Evolutionary conservation across 2,888 invertebrate species (phyloP), one percentile per base, ranked within the genome.

Genomic region (Agrochola lychnidis): DNA sequence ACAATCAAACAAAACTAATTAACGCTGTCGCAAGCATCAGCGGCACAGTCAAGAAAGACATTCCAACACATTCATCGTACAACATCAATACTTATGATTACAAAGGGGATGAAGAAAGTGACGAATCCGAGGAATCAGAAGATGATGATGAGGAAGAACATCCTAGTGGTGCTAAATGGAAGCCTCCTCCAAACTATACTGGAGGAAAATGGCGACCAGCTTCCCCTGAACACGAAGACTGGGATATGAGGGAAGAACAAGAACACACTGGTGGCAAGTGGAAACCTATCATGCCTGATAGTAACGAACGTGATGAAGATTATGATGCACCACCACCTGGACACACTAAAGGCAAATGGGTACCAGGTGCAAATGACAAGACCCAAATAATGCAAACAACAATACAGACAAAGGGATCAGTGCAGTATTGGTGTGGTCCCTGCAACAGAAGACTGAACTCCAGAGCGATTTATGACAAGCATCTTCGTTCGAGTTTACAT

Each of bases 291-390:
- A 91, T 94, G 84, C 86, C 90, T 16, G 94, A 94, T 42, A 85
- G 89, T 6, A 93, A 94, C 16, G 95, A 97, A 36, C 94, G 97
- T 45, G 96, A 96, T 30, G 96, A 97, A 73, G 95, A 97, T 89
- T 96, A 96, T 87, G 96, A 95, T 72, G 97, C 97, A 84, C 98
- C 98, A 3, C 98, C 98, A 0, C 97, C 98, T 5, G 97, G 97
- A 59, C 97, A 98, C 87, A 98, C 98, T 0, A 97, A 97, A 91
- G 98, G 98, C 0, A 99, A 99, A 96, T 98, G 98, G 98, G 97
- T 98, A 70, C 98, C 98, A 0, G 98, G 98, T 87, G 97, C 93
- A 59, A 93, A 94, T 72, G 96, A 96, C 59, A 97, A 96, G 93
- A 97, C 92, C 85, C 97, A 96, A 91, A 97, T 94, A 75, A 97